Percentiles rank a stretch among this genome's conserved stretches.
phyloP scores from a whole-genome alignment of 2,797 vertebrate genomes.

The Pipistrellus kuhlii region DNA sequence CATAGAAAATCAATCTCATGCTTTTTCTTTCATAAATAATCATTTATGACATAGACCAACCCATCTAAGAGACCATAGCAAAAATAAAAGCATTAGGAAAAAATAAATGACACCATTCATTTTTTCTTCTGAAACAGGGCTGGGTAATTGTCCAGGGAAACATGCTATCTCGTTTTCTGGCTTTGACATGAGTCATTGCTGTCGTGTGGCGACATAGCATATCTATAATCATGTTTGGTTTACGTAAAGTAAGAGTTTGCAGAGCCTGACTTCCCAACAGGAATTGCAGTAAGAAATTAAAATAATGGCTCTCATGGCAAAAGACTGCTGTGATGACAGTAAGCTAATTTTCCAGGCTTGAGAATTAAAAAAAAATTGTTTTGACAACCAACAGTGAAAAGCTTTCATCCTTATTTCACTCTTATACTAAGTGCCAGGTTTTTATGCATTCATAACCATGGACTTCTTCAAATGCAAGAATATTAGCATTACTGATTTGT shows the following conservation, averaged over 20 bases:
- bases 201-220: constrained; percentile 52
- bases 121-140: neutral
- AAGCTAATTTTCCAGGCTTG: constrained; percentile 84
- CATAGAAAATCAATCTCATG: constrained; percentile 50
- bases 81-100: constrained; percentile 59
- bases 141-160: constrained; percentile 48
- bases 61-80: constrained; percentile 37
- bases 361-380: constrained; percentile 86
- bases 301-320: constrained; percentile 83
- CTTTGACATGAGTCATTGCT: constrained; percentile 70
- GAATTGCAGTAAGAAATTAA: constrained; percentile 83
- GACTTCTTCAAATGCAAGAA: constrained; percentile 72
- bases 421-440: constrained; percentile 74
- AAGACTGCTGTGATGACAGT: constrained; percentile 85
- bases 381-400: constrained; percentile 86
- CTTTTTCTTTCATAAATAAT: neutral
- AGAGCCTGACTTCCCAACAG: constrained; percentile 82
- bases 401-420: constrained; percentile 84
- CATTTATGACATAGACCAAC: constrained; percentile 40
- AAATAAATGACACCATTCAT: neutral
- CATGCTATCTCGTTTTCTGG: constrained; percentile 62
- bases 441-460: constrained; percentile 74
- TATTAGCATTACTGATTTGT: constrained; percentile 83
- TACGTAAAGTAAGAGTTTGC: constrained; percentile 80
- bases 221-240: constrained; percentile 80